Conservation (phyloP, 2,113 vertebrate species). For the Azemiops feae region DNA sequence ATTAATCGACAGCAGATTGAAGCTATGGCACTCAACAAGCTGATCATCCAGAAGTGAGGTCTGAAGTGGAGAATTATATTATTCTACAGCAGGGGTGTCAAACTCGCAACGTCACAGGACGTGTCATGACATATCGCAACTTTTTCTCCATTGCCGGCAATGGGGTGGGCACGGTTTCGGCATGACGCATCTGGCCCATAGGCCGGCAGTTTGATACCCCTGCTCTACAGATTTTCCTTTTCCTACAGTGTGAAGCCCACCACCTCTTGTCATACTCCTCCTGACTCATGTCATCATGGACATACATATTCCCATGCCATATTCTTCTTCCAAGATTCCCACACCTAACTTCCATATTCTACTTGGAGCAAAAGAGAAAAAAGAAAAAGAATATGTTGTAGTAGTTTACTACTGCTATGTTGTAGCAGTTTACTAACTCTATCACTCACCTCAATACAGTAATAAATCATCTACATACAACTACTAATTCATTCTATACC, state of each 20-base stretch:
- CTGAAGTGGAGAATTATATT: neutral
- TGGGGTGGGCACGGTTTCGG: too few species aligned
- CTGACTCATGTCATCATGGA: neutral
- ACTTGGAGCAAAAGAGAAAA: neutral
- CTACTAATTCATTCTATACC: neutral
- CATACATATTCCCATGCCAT: neutral
- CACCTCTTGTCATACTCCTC: neutral
- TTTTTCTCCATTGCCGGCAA: too few species aligned
- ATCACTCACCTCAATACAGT: neutral
- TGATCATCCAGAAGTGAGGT: neutral
- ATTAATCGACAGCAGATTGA: neutral
- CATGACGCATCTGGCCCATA: too few species aligned
- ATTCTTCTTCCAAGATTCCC: neutral
- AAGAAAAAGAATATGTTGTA: neutral
- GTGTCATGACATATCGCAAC: too few species aligned
- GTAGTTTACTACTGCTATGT: neutral
- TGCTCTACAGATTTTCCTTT: neutral
- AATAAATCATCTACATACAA: neutral
- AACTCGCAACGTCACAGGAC: too few species aligned
- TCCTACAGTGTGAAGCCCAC: neutral
- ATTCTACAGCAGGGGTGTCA: neutral
- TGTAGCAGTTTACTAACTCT: neutral
- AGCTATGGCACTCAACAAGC: neutral
- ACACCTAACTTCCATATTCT: neutral
- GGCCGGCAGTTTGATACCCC: too few species aligned